A percentile compares a stretch with the other conserved stretches of the same genome.
Evolutionary conservation across 2,888 invertebrate species (phyloP).

Genomic region (Chydorus sphaericus): DNA sequence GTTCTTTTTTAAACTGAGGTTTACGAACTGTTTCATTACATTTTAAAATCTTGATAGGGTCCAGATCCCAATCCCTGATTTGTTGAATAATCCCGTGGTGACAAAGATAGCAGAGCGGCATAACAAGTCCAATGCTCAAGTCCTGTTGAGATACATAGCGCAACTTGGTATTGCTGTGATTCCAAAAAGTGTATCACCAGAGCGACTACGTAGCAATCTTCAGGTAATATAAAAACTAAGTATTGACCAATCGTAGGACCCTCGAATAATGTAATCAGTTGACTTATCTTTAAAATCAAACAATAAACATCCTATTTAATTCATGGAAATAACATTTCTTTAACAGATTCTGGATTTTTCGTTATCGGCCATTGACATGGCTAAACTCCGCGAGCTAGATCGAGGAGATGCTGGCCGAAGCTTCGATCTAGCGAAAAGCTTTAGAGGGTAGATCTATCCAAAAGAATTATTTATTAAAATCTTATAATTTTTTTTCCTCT

Average conservation of each 20-base stretch:
- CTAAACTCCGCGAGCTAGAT: background rate
- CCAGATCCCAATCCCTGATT: constrained; percentile 14
- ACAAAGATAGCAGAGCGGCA: constrained; percentile 31
- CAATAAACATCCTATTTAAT: no score
- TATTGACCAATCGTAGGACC: no score
- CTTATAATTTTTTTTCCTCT: background rate
- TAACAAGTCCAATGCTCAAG: constrained; percentile 56
- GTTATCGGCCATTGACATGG: background rate
- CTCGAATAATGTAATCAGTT: no score
- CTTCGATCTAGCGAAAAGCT: background rate
- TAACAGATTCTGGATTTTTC: constrained; percentile 25
- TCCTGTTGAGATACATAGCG: constrained; percentile 51
- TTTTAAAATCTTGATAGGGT: background rate
- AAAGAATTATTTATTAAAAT: background rate
- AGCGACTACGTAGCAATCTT: constrained; percentile 58
- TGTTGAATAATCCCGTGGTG: constrained; percentile 27
- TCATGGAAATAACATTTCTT: background rate
- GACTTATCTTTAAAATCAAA: no score
- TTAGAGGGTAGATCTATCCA: background rate
- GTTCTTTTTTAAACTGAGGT: background rate
- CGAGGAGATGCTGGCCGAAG: background rate
- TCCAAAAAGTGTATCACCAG: constrained; percentile 65
- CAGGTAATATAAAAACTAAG: constrained; percentile 38
- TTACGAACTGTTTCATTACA: background rate
- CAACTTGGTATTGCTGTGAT: constrained; percentile 60